Evolutionary conservation across 2,888 invertebrate genomes (phyloP), one percentile per base, ranked within the genome.

Genomic region (Tridacna crocea): DNA sequence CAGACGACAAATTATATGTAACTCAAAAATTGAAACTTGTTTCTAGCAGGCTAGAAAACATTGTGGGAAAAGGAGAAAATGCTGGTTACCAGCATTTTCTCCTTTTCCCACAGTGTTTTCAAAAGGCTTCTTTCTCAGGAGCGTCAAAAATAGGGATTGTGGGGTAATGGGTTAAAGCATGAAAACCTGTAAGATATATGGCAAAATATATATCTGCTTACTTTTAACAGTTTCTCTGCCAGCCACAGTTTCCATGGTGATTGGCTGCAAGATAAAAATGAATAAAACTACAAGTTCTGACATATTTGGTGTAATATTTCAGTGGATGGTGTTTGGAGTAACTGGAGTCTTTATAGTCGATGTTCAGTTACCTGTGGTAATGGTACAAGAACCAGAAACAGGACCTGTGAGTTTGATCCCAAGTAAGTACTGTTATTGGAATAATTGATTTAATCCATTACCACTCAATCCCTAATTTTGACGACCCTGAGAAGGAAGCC

Each of bases 321-420:
- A 84, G 87, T 91, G 1, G 88, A 92, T 82, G 93, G 93, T 11
- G 81, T 83, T 0, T 93, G 93, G 93, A 86, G 91, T 6, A 63
- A 76, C 0, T 93, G 92, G 90, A 87, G 90, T 10, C 79, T 75
- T 10, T 93, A 91, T 90, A 85, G 89, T 1, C 72, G 79, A 13
- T 93, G 93, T 80, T 89, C 92, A 1, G 80, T 90, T 19, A 87
- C 86, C 13, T 93, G 93, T 83, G 92, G 89, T 8, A 89, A 90
- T 48, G 93, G 93, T 15, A 87, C 91, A 6, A 87, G 88, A 72
- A 75, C 83, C 55, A 86, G 90, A 19, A 83, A 86, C 22, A 83
- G 92, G n/a, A 76, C 81, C 4, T 93, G 93, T 82, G 87, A 88
- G 15, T 84, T 77, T 68, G 87, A 88, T 47, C 91, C 91, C 15